Evolutionary conservation across 2,888 invertebrate genomes (phyloP).

Genomic region (Zootermopsis nevadensis): DNA sequence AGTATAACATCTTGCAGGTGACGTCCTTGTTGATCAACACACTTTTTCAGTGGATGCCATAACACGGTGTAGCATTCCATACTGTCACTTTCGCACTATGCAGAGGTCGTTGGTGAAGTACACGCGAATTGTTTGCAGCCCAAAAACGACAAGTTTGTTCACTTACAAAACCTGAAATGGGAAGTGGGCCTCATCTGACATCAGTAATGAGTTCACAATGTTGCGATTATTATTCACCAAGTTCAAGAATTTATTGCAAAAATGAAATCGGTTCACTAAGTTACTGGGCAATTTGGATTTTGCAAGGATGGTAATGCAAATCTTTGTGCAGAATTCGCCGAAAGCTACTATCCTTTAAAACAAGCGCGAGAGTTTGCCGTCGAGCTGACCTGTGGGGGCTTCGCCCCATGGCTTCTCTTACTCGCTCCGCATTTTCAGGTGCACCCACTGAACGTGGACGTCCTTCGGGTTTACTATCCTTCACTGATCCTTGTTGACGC

Average conservation of each 20-base stretch:
- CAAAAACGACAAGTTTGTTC: too few relatives aligned
- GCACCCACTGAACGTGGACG: neutral
- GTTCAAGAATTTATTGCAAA: too few relatives aligned
- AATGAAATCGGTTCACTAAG: too few relatives aligned
- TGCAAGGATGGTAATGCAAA: neutral
- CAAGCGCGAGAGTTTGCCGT: neutral
- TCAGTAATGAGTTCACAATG: too few relatives aligned
- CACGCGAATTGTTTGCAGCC: neutral
- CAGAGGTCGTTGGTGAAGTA: conserved; percentile 50
- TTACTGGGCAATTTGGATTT: conserved; percentile 18
- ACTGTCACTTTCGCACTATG: conserved; percentile 55
- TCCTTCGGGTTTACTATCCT: neutral
- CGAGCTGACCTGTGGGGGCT: conserved; percentile 10
- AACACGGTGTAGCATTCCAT: conserved; percentile 54
- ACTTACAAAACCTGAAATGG: too few relatives aligned
- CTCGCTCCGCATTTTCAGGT: conserved; percentile 5
- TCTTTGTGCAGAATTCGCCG: conserved; percentile 61
- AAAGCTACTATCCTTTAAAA: neutral
- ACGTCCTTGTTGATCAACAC: too few relatives aligned
- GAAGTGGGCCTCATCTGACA: too few relatives aligned
- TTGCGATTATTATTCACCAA: too few relatives aligned
- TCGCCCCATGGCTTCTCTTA: neutral
- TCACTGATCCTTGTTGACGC: neutral
- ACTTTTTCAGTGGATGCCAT: too few relatives aligned
- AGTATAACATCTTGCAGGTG: too few relatives aligned